These are phyloP conservation scores for Criorhina ranunculi DNA, from an alignment of 2,888 invertebrate genomes.

Conservation along the genomic window DNA sequence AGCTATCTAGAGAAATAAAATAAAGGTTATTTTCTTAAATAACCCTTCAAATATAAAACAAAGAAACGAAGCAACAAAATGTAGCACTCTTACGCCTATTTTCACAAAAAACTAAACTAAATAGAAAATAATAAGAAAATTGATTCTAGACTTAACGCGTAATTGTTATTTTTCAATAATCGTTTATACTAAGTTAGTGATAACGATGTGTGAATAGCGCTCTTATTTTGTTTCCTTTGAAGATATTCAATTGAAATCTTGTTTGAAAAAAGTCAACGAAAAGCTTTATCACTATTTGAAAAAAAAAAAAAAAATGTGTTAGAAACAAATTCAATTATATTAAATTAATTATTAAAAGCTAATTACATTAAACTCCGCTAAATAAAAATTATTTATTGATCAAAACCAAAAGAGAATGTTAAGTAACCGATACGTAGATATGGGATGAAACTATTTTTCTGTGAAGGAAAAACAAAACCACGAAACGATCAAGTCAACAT, in stretches of 20 bases:
- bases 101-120: constrained; percentile 32
- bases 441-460: constrained; percentile 20
- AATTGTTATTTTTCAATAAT: constrained; percentile 36
- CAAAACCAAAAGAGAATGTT: constrained; percentile 14
- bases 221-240: constrained; percentile 32
- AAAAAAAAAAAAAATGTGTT: constrained; percentile 39
- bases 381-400: constrained; percentile 40
- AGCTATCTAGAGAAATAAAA: constrained; percentile 10
- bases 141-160: constrained; percentile 15
- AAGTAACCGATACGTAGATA: constrained; percentile 30
- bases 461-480: constrained; percentile 9
- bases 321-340: constrained; percentile 61
- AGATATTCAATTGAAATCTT: constrained; percentile 39
- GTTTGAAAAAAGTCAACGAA: constrained; percentile 69
- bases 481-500: constrained; percentile 11
- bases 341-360: constrained; percentile 62
- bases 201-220: constrained; percentile 39
- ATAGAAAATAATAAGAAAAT: constrained; percentile 8
- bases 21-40: constrained; percentile 2
- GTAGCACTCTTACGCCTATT: constrained; percentile 62
- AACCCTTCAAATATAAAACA: not conserved
- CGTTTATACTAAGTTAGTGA: constrained; percentile 36
- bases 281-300: constrained; percentile 71
- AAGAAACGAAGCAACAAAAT: constrained; percentile 30
- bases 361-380: constrained; percentile 49